phyloP scores from a whole-genome alignment of 1,140 invertebrate species.

The Diorhabda elongata region DNA sequence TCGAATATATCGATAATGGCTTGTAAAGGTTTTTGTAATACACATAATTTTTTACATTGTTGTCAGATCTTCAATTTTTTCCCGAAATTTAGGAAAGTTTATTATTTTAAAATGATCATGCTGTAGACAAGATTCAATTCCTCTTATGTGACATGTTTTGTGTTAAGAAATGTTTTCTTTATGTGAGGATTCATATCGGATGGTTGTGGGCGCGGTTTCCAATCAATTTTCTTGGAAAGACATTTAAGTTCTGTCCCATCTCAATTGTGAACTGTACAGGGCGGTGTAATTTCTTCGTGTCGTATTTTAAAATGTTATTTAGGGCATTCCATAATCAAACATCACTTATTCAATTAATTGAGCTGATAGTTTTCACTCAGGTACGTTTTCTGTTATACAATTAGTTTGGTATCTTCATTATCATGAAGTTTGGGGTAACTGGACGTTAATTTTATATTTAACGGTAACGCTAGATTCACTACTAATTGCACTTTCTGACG shows the following conservation, averaged over 20 bases:
- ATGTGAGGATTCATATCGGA: neutral
- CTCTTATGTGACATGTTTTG: neutral
- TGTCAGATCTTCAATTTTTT: too few species aligned
- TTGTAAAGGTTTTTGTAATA: too few species aligned
- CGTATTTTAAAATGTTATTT: neutral
- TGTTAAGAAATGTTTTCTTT: neutral
- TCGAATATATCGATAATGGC: too few species aligned
- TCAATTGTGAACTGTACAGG: too few species aligned
- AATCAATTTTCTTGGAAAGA: too few species aligned
- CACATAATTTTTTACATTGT: too few species aligned
- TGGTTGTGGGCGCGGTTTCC: too few species aligned
- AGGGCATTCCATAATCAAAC: neutral
- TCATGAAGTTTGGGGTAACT: constrained; percentile 27
- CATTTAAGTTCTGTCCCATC: too few species aligned
- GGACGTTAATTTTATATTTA: constrained; percentile 38
- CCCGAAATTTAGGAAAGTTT: too few species aligned
- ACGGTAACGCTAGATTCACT: constrained; percentile 32
- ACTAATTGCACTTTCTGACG: constrained; percentile 32
- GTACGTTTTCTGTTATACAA: neutral
- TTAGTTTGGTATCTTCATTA: neutral
- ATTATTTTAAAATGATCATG: neutral
- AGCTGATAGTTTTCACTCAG: neutral
- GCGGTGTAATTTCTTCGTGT: neutral
- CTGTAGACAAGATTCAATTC: neutral
- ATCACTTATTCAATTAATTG: neutral